Percentiles rank a stretch among this genome's conserved stretches.
phyloP scores from a whole-genome alignment of 2,888 invertebrate species.

The Pyralis farinalis region DNA sequence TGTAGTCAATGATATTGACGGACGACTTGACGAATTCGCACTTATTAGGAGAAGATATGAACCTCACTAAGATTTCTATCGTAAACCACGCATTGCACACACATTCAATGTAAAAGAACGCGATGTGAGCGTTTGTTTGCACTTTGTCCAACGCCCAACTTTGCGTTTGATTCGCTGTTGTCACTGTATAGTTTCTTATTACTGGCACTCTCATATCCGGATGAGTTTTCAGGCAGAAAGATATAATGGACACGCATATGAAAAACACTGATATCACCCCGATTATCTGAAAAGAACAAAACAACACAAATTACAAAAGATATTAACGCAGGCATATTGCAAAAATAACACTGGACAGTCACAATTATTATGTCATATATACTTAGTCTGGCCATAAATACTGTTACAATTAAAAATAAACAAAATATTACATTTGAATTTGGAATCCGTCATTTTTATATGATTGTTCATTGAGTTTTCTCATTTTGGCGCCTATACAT shows the following conservation, averaged over 20 bases:
- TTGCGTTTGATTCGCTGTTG: conserved; percentile 86
- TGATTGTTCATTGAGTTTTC: too few species aligned
- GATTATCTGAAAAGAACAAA: conserved; percentile 89
- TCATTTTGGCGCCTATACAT: too few species aligned
- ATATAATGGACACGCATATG: conserved; percentile 99
- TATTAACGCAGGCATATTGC: too few species aligned
- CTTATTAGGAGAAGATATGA: conserved; percentile 96
- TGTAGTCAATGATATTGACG: conserved; percentile 99
- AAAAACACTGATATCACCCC: conserved; percentile 99
- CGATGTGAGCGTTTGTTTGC: conserved; percentile 97
- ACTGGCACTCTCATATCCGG: conserved; percentile 98
- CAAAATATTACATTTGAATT: too few species aligned
- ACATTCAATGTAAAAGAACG: conserved; percentile 99
- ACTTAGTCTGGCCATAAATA: too few species aligned
- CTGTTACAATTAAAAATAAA: too few species aligned
- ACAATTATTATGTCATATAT: too few species aligned
- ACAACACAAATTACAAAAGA: conserved; percentile 1
- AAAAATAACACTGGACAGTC: too few species aligned
- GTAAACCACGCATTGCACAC: conserved; percentile 99
- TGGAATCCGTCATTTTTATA: too few species aligned
- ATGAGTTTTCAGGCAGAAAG: conserved; percentile 99
- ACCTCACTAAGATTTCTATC: conserved; percentile 95
- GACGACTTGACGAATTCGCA: conserved; percentile 97
- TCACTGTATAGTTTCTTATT: conserved; percentile 89
- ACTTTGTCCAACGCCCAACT: conserved; percentile 94